A percentile compares a stretch with the other conserved stretches of the same genome.
These are phyloP conservation scores for Oreocharis arfaki DNA, from an alignment of 2,113 vertebrate genomes.

Conservation along the genomic window DNA sequence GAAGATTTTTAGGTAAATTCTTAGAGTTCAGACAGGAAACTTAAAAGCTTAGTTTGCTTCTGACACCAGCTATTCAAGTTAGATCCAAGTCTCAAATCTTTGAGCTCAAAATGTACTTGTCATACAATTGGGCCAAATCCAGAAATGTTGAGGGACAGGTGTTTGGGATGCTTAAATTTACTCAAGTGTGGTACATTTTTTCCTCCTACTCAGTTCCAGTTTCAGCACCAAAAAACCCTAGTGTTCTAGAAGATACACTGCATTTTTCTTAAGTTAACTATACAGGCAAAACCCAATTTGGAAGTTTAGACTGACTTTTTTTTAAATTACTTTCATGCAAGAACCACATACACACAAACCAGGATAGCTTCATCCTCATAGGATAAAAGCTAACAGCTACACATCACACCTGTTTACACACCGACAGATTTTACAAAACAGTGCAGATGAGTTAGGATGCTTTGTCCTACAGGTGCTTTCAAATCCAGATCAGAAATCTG, in stretches of 20 bases:
- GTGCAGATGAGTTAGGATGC: not conserved
- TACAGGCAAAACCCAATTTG: not conserved
- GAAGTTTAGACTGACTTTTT: not conserved
- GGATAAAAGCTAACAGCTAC: not conserved
- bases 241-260: not conserved
- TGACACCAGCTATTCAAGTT: not conserved
- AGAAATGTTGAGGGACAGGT: not conserved
- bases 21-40: not conserved
- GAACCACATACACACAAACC: not conserved
- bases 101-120: not conserved
- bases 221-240: not conserved
- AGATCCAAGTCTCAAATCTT: not conserved
- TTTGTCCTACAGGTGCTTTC: not conserved
- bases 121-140: not conserved
- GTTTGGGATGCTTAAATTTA: not conserved
- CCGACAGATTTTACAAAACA: not conserved
- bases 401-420: not conserved
- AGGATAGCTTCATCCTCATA: not conserved
- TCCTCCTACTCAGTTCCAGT: not conserved
- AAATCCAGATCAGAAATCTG: not conserved
- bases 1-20: not conserved
- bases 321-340: not conserved
- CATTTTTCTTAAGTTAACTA: not conserved
- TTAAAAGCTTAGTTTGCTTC: not conserved
- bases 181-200: not conserved